These are phyloP conservation scores for Drosophila serrata DNA, from an alignment of 1,140 invertebrate genomes.

Conservation along the genomic window DNA sequence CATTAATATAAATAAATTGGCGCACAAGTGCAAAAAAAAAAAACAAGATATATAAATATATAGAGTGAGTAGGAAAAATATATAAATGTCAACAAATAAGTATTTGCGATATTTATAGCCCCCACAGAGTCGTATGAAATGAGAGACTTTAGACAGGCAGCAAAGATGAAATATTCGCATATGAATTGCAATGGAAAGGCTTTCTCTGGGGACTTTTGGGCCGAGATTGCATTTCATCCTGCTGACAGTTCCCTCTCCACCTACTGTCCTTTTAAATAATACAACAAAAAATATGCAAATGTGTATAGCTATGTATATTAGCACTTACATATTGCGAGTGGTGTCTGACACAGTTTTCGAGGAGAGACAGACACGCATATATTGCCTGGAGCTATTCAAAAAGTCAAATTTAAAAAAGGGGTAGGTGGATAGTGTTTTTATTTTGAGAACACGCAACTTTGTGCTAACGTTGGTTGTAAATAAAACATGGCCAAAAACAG, in stretches of 20 bases:
- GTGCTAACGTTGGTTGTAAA: conserved; percentile 23
- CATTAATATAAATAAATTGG: conserved; percentile 66
- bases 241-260: conserved; percentile 14
- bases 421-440: background rate
- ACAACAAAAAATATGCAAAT: conserved; percentile 29
- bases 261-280: conserved; percentile 32
- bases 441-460: conserved; percentile 37
- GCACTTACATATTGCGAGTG: conserved; percentile 8
- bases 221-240: conserved; percentile 45
- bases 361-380: conserved; percentile 9
- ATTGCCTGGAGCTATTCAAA: conserved; percentile 5
- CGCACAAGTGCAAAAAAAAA: conserved; percentile 32
- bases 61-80: conserved; percentile 35
- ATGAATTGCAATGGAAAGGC: conserved; percentile 22
- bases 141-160: conserved; percentile 11
- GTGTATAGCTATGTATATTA: conserved; percentile 2
- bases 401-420: conserved; percentile 4
- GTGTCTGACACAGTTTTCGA: conserved; percentile 24
- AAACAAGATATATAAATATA: conserved; percentile 1
- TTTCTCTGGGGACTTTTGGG: conserved; percentile 7
- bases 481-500: conserved; percentile 25
- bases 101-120: conserved; percentile 31
- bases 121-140: conserved; percentile 13
- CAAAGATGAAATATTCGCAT: conserved; percentile 21
- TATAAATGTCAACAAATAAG: conserved; percentile 55